Conservation (phyloP, 2,113 vertebrate genomes). For the Cnemophilus loriae region DNA sequence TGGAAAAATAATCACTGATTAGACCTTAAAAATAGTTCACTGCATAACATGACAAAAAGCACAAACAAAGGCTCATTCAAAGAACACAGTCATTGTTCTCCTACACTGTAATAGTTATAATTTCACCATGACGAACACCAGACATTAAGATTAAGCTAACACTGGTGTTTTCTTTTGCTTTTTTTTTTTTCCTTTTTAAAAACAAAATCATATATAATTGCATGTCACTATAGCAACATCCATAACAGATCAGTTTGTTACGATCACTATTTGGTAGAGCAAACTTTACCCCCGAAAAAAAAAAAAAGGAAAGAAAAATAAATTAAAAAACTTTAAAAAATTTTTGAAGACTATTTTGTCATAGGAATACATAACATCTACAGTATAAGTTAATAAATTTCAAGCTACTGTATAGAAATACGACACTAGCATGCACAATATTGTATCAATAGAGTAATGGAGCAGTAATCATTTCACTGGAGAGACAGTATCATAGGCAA, state of each 20-base stretch:
- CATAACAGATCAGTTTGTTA: slow-evolving; percentile 96
- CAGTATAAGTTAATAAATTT: slow-evolving; percentile 96
- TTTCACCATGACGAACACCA: slow-evolving; percentile 93
- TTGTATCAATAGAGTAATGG: slow-evolving; percentile 94
- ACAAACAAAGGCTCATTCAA: slow-evolving; percentile 87
- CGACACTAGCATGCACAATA: slow-evolving; percentile 99
- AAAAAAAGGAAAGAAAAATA: slow-evolving; percentile 76
- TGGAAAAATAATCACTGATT: slow-evolving; percentile 85
- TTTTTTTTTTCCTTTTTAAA: slow-evolving; percentile 60
- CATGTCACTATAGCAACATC: slow-evolving; percentile 93
- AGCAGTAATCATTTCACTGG: slow-evolving; percentile 94
- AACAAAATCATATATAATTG: slow-evolving; percentile 89
- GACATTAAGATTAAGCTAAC: slow-evolving; percentile 92
- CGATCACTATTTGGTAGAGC: slow-evolving; percentile 93
- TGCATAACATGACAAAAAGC: slow-evolving; percentile 94
- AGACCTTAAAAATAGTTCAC: slow-evolving; percentile 88
- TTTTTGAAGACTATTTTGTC: slow-evolving; percentile 90
- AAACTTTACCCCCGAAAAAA: slow-evolving; percentile 85
- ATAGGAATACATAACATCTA: slow-evolving; percentile 99
- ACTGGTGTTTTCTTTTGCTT: slow-evolving; percentile 85
- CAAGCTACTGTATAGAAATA: slow-evolving; percentile 99
- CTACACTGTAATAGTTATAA: slow-evolving; percentile 86
- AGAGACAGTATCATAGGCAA: slow-evolving; percentile 94
- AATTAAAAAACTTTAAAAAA: slow-evolving; percentile 89
- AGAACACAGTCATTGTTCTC: slow-evolving; percentile 80